phyloP scores from a whole-genome alignment of 2,888 invertebrate genomes.

The Bimastos eiseni region DNA sequence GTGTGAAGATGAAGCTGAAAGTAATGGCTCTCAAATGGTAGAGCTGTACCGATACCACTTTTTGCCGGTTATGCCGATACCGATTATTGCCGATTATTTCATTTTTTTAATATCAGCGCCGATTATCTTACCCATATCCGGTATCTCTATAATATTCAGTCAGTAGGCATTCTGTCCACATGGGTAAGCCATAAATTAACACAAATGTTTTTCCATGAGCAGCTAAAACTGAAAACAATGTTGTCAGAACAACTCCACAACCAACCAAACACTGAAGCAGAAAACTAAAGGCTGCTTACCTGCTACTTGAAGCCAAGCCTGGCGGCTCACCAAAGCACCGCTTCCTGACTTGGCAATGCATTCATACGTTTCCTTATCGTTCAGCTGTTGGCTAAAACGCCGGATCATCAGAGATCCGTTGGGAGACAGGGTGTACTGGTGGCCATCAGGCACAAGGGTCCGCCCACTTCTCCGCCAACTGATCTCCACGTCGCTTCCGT shows the following conservation, averaged over 20 bases:
- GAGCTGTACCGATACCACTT: too few relatives aligned
- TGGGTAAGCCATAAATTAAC: not conserved
- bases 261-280: not conserved
- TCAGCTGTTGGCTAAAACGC: not conserved
- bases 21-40: too few relatives aligned
- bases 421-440: not conserved
- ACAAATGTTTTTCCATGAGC: not conserved
- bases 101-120: too few relatives aligned
- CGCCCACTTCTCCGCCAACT: not conserved
- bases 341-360: not conserved
- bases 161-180: too few relatives aligned
- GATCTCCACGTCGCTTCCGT: not conserved
- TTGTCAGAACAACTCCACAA: not conserved
- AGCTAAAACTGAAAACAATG: not conserved
- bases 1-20: too few relatives aligned
- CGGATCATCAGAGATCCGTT: constrained; percentile 6
- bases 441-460: not conserved
- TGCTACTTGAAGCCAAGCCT: constrained; percentile 2
- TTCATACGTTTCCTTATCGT: not conserved
- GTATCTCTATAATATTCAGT: too few relatives aligned
- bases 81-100: too few relatives aligned
- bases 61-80: too few relatives aligned
- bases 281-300: not conserved
- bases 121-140: too few relatives aligned
- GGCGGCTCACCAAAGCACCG: not conserved